Conservation (phyloP, 2,888 invertebrate species). For the Patella ulyssiponensis region DNA sequence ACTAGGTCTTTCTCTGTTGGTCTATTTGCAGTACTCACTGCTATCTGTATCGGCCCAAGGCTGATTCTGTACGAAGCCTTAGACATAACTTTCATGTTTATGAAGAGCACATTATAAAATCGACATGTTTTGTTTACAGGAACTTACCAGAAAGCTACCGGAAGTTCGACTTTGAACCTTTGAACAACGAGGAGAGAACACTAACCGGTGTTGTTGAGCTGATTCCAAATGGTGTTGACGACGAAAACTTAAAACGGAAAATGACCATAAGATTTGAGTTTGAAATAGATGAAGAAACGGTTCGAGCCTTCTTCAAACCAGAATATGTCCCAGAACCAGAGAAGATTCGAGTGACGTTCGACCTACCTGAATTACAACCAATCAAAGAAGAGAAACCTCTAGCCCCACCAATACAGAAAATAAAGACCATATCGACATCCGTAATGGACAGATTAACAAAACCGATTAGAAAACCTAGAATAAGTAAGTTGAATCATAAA, state of each 20-base stretch:
- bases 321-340: constrained; percentile 54
- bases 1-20: too few species aligned
- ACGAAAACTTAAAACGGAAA: constrained; percentile 38
- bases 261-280: constrained; percentile 54
- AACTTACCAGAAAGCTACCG: constrained; percentile 64
- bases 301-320: constrained; percentile 58
- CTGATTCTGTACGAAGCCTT: too few species aligned
- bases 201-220: constrained; percentile 54
- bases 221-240: constrained; percentile 44
- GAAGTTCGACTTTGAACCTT: constrained; percentile 63
- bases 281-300: constrained; percentile 55
- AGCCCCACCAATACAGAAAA: constrained; percentile 44
- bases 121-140: constrained; percentile 39
- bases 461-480: constrained; percentile 48
- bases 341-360: constrained; percentile 48
- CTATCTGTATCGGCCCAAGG: too few species aligned
- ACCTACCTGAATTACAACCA: constrained; percentile 41
- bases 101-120: not conserved
- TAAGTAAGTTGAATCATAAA: constrained; percentile 25
- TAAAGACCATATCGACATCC: constrained; percentile 48
- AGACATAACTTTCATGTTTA: too few species aligned
- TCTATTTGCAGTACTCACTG: too few species aligned
- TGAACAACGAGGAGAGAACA: constrained; percentile 48
- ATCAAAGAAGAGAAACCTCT: constrained; percentile 45
- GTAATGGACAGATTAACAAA: constrained; percentile 52